Base-by-base conservation (phyloP, 2,888 invertebrate genomes). In the Cerceris rybyensis region DNA sequence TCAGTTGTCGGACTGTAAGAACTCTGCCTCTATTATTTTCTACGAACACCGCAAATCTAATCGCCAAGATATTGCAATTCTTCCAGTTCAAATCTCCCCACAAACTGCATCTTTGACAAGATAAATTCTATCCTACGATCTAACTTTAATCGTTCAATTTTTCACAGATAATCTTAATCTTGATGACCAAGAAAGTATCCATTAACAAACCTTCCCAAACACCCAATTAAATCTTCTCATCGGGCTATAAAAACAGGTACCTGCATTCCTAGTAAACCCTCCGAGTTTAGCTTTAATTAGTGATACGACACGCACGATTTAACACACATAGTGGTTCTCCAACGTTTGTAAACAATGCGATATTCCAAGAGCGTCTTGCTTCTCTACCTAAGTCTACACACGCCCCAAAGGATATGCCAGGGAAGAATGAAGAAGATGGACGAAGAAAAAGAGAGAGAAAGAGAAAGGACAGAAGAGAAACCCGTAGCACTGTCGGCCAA, bases 331-430 rank as follows among this genome's bases (percentile, higher is more conserved):
- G 39, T 57, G 43, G 41, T 64, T 54, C 68, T 72, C 70, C 49
- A 68, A 79, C 79, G 76, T 80, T 81, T 84, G 80, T 84, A 84
- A 84, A 86, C 73, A 86, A 69, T 79, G 50, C 59, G 68, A 67
- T 52, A 61, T 39, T 71, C 77, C 55, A 70, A 59, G 70, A 74
- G 63, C n/a, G 69, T 69, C 17, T 54, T 39, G 55, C 9, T 55
- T 50, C 65, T 66, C 28, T 46, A 46, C 46, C 1, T 46, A 46
- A 54, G 63, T 43, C 58, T 55, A 28, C 17, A 28, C 67, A 52
- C 68, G 66, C 28, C 28, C 4, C 28, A 28, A 28, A 28, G 28
- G 28, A 16, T 54, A 54, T 42, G 14, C 52, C 14, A 42, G 14
- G 17, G 14, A 59, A 65, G 59, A 71, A 7, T 11, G 46, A 28